Base-by-base conservation (phyloP, 2,797 vertebrate genomes). In the Adrianichthys oophorus region DNA sequence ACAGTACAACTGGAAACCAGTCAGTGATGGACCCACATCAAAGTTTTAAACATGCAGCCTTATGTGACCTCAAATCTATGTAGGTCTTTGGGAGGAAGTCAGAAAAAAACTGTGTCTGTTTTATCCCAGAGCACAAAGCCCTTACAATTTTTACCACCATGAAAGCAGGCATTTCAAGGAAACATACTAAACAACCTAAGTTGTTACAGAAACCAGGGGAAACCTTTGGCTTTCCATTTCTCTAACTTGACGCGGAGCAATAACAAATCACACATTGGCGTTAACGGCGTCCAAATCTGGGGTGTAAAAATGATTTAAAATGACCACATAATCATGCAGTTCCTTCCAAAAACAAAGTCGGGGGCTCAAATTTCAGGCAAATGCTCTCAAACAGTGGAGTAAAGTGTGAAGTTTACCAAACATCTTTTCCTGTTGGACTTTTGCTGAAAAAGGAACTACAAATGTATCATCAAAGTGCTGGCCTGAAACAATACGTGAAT, bases 31-130 rank as follows among this genome's bases (percentile, higher is more conserved):
- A 3, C 32, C 32, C 32, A 37, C 32, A 37, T 21, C 19, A 21
- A 21, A 21, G 19, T 21, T 7, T 26, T 10, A 37, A 37, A 37
- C 32, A 37, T 13, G 10, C 32, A 12, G 10, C 32, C 32, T 13
- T 10, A 37, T 37, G 13, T 37, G 32, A 37, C 32, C 32, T 37
- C 12, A 12, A 13, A 29, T 29, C 26, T 29, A 6, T 29, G 26
- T 29, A 3, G 12, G 32, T 13, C 10, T 37, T 10, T 37, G 10
- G 12, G 10, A 37, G 32, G 32, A 37, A 10, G 12, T 37, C 32
- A 12, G 10, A 37, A 37, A 4, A 37, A 37, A 12, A 37, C 3
- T 83, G 85, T 89, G 86, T 70, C 78, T 57, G 56, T 52, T 62
- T 62, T 61, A 53, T 24, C 63, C 55, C 40, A 7, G 23, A 69